These are phyloP conservation scores for Argentina silus DNA, from an alignment of 2,797 vertebrate species.

Conservation along the genomic window DNA sequence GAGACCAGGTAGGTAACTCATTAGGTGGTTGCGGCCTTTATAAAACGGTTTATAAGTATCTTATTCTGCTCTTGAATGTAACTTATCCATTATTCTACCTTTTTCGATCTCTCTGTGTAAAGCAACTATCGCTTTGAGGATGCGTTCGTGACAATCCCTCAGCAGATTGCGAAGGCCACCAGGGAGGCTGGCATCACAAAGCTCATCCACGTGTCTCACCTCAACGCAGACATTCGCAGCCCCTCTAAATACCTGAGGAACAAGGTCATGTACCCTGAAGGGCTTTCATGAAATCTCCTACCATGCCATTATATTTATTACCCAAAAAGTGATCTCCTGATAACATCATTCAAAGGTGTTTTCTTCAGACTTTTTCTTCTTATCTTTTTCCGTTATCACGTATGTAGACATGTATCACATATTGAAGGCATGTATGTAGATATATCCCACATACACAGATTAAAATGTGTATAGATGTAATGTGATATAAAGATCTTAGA, in stretches of 20 bases:
- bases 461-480: too few species aligned
- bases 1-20: slow-evolving; percentile 85
- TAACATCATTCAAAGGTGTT: too few species aligned
- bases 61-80: not conserved
- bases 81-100: not conserved
- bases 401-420: not conserved
- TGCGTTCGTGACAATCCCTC: slow-evolving; percentile 86
- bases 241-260: slow-evolving; percentile 91
- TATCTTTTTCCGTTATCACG: too few species aligned
- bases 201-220: slow-evolving; percentile 91
- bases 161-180: slow-evolving; percentile 81
- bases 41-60: too few species aligned
- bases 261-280: slow-evolving; percentile 78
- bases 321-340: too few species aligned
- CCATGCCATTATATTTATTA: too few species aligned
- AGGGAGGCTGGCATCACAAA: slow-evolving; percentile 88
- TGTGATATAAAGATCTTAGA: too few species aligned
- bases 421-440: not conserved
- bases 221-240: slow-evolving; percentile 92
- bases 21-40: too few species aligned
- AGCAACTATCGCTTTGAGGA: slow-evolving; percentile 93
- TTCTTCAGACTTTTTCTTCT: too few species aligned
- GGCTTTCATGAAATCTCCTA: not conserved
- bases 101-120: slow-evolving; percentile 35
- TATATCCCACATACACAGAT: too few species aligned